phyloP scores from a whole-genome alignment of 2,888 invertebrate genomes.

The Lysandra bellargus region DNA sequence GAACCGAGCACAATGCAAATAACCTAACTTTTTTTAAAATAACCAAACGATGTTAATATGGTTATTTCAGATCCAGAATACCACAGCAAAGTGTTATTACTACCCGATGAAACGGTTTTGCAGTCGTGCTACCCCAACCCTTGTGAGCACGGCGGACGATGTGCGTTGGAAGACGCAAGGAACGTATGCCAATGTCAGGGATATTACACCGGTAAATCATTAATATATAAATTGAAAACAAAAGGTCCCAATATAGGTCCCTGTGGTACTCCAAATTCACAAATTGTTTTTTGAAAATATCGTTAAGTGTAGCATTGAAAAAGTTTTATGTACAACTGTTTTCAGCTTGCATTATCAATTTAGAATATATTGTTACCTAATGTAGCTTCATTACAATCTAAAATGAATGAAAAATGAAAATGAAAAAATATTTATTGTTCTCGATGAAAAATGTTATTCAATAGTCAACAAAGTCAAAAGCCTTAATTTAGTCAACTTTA shows the following conservation, averaged over 20 bases:
- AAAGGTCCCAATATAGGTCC: not conserved
- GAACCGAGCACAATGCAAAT: too few species aligned
- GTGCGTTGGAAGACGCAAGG: constrained; percentile 79
- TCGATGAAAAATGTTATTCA: not conserved
- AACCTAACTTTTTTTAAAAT: too few species aligned
- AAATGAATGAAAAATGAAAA: too few species aligned
- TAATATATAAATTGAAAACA: not conserved
- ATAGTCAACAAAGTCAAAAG: not conserved
- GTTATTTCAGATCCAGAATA: constrained; percentile 80
- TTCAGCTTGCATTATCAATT: too few species aligned
- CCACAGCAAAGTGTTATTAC: constrained; percentile 82
- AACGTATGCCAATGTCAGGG: constrained; percentile 85
- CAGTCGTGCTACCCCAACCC: constrained; percentile 88
- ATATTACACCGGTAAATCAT: constrained; percentile 84
- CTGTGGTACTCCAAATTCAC: not conserved
- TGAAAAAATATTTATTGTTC: too few species aligned
- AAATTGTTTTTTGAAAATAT: too few species aligned
- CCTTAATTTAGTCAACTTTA: not conserved
- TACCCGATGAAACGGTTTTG: constrained; percentile 78
- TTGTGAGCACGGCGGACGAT: constrained; percentile 86
- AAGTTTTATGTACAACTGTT: too few species aligned
- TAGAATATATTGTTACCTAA: too few species aligned
- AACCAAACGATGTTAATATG: too few species aligned
- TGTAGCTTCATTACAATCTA: too few species aligned
- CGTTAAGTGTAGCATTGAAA: too few species aligned